Base-by-base conservation (phyloP, 1,140 invertebrate genomes). In the Teleogryllus occipitalis region DNA sequence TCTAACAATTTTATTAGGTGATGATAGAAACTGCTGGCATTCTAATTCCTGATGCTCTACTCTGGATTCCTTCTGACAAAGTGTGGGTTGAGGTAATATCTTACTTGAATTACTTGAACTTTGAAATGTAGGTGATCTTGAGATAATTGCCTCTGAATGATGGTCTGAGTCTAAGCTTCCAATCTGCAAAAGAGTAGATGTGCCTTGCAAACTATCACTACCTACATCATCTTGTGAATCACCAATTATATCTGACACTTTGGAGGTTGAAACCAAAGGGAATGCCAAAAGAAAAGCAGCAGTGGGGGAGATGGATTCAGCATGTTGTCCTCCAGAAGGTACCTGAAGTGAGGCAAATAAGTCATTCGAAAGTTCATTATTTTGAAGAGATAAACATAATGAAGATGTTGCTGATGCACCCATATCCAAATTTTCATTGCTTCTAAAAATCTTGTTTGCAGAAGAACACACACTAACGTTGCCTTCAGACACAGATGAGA, bases 271-370 rank as follows among this genome's bases (percentile, higher is more conserved):
- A 1, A 94, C 92, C 15, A 94, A 85, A 3, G 93, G 93, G 82
- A 94, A 94, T 10, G 92, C 91, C 85, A 93, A 89, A 22, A 94
- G 85, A 84, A 93, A 93, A 10, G 93, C 93, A 46, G 92, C 93
- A 12, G 92, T 94, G 14, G 93, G 93, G 22, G 93, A 94, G 81
- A 93, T 92, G 12, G 90, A 91, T 83, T 91, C 90, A 0, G 89
- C 87, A 85, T 91, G 90, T 81, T 91, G 89, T 65, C 88, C 89
- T 80, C 88, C 90, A 0, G 88, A 86, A 22, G 90, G 88, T 22
- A 91, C 90, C 84, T 91, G 90, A 78, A 92, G 85, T 8, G 90
- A 90, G 0, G 92, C 92, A 84, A 94, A 90, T 82, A 93, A 90
- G 83, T 93, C 92, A 84, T 92, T 91, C 8, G 92, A 92, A 82